Conservation (phyloP, 1,140 invertebrate genomes). For the Pogonomyrmex barbatus region DNA sequence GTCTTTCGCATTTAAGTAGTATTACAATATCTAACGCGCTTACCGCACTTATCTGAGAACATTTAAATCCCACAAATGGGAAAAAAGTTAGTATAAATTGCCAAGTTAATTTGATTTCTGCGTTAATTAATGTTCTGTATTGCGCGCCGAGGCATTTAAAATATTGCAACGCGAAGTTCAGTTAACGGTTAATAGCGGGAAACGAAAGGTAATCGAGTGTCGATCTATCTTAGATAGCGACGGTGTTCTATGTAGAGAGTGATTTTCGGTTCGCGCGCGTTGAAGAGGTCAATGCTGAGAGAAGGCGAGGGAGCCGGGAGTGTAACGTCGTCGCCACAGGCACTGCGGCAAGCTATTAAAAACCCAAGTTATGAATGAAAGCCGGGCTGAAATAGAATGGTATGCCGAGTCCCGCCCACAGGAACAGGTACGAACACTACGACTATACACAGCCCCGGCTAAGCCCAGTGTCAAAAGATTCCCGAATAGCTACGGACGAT, state of each 20-base stretch:
- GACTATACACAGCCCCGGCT: constrained; percentile 66
- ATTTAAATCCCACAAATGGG: not conserved
- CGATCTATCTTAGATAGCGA: constrained; percentile 11
- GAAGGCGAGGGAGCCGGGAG: constrained; percentile 68
- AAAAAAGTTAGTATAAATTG: not conserved
- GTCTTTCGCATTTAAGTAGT: not conserved
- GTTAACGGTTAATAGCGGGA: not conserved
- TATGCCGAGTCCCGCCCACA: constrained; percentile 83
- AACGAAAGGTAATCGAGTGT: constrained; percentile 27
- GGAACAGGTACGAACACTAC: constrained; percentile 75
- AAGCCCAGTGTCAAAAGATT: constrained; percentile 73
- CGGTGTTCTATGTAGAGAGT: constrained; percentile 3
- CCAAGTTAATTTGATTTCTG: not conserved
- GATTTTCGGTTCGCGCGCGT: not conserved
- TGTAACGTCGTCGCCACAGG: constrained; percentile 72
- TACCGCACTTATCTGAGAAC: no score
- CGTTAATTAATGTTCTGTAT: constrained; percentile 5
- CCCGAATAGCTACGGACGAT: constrained; percentile 62
- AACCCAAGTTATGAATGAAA: constrained; percentile 86
- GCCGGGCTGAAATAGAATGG: constrained; percentile 85
- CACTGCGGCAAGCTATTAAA: constrained; percentile 83
- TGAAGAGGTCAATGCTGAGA: constrained; percentile 59
- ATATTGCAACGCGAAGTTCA: not conserved
- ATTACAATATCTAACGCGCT: constrained; percentile 3
- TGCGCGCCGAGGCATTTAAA: not conserved